phyloP scores from a whole-genome alignment of 2,888 invertebrate species.

The Eristalinus aeneus region DNA sequence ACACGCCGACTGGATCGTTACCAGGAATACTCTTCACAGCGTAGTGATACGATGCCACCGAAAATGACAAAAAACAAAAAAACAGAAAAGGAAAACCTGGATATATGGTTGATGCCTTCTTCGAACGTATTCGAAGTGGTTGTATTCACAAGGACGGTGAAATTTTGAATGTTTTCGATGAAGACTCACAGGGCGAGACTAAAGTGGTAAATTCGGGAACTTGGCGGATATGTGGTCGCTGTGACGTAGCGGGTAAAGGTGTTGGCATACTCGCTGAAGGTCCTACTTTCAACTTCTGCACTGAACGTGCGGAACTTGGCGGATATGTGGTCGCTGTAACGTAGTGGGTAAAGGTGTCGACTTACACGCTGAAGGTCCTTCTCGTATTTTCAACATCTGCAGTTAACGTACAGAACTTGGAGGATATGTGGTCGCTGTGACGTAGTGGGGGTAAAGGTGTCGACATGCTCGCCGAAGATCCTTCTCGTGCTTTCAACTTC shows the following conservation, averaged over 20 bases:
- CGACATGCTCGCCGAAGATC: no score
- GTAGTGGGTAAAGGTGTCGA: no score
- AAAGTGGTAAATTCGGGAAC: no score
- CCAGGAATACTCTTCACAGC: constrained; percentile 18
- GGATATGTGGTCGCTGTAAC: neutral
- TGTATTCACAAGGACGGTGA: constrained; percentile 5
- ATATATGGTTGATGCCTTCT: constrained; percentile 49
- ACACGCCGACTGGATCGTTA: constrained; percentile 53
- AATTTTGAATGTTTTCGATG: constrained; percentile 27
- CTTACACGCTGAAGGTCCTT: no score
- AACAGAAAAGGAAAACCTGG: neutral
- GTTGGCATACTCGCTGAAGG: no score
- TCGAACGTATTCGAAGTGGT: constrained; percentile 24
- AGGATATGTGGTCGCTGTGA: no score
- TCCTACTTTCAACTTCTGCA: no score
- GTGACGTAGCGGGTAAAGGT: no score
- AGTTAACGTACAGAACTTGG: no score
- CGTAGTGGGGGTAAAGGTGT: no score
- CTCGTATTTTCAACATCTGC: no score
- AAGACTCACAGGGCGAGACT: neutral
- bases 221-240: neutral
- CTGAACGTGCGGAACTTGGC: neutral
- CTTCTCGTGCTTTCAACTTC: no score
- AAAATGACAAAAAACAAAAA: neutral
- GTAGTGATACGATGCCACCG: constrained; percentile 7